Evolutionary conservation across 2,888 invertebrate genomes (phyloP), one percentile per base, ranked within the genome.

Genomic region (Drosophila algonquin): DNA sequence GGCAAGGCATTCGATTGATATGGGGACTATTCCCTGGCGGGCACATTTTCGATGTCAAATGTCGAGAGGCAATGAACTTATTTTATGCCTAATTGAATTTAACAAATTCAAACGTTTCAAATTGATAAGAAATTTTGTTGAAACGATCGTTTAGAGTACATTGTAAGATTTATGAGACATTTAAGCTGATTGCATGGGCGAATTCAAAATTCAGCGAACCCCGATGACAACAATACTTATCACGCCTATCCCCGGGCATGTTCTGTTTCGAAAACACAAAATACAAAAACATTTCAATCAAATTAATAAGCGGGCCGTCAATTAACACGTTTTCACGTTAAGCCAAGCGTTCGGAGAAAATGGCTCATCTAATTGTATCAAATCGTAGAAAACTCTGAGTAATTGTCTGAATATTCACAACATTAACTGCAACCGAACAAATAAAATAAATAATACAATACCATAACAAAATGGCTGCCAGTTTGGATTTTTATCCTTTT

Each of bases 61-160:
- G 90, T 90, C 90, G 90, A 80, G 84, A 79, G 81, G 81, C 79
- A 90, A 80, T 83, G 84, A 82, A 89, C 90, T 79, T 78, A 90
- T 90, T 90, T 90, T 84, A 89, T 89, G 90, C 90, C 76, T 89
- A 90, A 90, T 90, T 90, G 79, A 90, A 84, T 80, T 86, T 81
- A 85, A 90, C 90, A 89, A 89, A 90, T 90, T 83, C 77, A 72
- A 90, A 81, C 58, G 74, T 72, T 51, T 72, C 35, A 51, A 50
- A 65, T 54, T 59, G 46, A 74, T 58, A 59, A 64, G 58, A 61
- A 27, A 45, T 63, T 57, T 57, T n/a, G 60, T 55, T 48, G 70
- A 63, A 24, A 56, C 63, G 51, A 63, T 59, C 62, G 18, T 67
- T 63, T 63, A 47, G 71, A 73, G 84, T 74, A 80, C 75, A 67